Evolutionary conservation across 2,888 invertebrate genomes (phyloP), one percentile per base, ranked within the genome.

Genomic region (Trimorus sp.): DNA sequence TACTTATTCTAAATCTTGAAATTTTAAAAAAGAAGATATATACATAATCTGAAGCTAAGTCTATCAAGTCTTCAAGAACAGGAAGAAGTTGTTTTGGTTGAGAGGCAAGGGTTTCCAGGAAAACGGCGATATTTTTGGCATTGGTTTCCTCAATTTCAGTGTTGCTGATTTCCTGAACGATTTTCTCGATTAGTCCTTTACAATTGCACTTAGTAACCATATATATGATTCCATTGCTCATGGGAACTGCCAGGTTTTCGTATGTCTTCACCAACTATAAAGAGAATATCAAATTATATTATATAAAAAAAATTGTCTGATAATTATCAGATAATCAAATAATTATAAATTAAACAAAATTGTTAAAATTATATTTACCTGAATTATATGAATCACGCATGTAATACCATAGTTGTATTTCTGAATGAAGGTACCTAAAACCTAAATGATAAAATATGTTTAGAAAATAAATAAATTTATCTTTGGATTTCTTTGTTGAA

Each of bases 371-470:
- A n/a, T n/a, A n/a, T 40, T 48, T 71, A 94, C 94, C 92, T 90
- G 94, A 86, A 91, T 94, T 75, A 96, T 93, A 88, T 95, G 95
- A 7, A 96, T 94, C 0, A 96, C 94, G 89, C 96, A 97, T 40
- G 95, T 94, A 54, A 95, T 94, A 0, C 96, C 96, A 92, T 98
- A 97, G 89, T 96, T 97, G 90, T 97, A 97, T 65, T 94, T 94
- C 90, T 96, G 97, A 16, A 98, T 94, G 56, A 97, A 93, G 2
- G 94, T 93, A 12, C 97, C 97, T 77, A 98, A 93, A 49, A 98
- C 94, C 93, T 97, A 83, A 69, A 6, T 36, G 15, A 63, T 63
- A 49, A 45, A 16, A 53, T 16, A 1, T 53, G 8, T 53, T 53
- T 16, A 9, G 15, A 53, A 53, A 2, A 51, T 51, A 51, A 8